phyloP scores from a whole-genome alignment of 2,113 vertebrate species.

The Nothobranchius furzeri region DNA sequence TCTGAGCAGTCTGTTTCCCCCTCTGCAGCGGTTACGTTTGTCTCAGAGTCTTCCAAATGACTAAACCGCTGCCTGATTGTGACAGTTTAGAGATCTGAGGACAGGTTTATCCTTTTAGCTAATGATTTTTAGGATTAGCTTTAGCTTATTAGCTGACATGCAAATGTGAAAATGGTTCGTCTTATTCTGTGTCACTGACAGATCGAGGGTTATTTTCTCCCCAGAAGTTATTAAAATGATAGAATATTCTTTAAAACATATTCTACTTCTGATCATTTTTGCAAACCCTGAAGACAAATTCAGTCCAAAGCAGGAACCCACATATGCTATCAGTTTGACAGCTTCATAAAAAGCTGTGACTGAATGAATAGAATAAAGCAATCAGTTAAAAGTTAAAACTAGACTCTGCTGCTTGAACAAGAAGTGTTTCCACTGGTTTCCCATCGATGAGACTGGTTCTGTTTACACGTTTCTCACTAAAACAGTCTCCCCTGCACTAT shows the following conservation, averaged over 20 bases:
- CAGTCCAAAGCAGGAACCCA: too few species aligned
- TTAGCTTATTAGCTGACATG: too few species aligned
- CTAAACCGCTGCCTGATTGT: neutral
- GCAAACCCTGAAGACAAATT: too few species aligned
- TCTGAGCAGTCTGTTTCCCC: neutral
- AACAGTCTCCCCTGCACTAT: conserved; percentile 5
- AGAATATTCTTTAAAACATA: too few species aligned
- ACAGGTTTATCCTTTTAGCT: too few species aligned
- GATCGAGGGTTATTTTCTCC: too few species aligned
- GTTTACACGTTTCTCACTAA: conserved; percentile 3
- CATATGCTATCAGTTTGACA: too few species aligned
- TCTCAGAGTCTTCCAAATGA: neutral
- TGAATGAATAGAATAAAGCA: conserved; percentile 14
- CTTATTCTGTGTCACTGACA: too few species aligned
- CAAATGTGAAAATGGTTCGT: too few species aligned
- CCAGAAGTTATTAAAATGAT: too few species aligned
- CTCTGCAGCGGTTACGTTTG: neutral
- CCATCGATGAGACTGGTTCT: conserved; percentile 3
- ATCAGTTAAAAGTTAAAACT: neutral
- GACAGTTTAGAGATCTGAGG: neutral
- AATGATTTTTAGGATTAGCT: too few species aligned
- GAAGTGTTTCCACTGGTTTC: neutral
- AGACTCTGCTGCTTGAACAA: conserved; percentile 1
- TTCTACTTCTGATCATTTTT: too few species aligned
- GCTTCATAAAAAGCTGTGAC: conserved; percentile 34